Percentiles rank a stretch among this genome's conserved stretches.
Evolutionary conservation across 2,888 invertebrate species (phyloP).

Genomic region (Keiferia lycopersicella): DNA sequence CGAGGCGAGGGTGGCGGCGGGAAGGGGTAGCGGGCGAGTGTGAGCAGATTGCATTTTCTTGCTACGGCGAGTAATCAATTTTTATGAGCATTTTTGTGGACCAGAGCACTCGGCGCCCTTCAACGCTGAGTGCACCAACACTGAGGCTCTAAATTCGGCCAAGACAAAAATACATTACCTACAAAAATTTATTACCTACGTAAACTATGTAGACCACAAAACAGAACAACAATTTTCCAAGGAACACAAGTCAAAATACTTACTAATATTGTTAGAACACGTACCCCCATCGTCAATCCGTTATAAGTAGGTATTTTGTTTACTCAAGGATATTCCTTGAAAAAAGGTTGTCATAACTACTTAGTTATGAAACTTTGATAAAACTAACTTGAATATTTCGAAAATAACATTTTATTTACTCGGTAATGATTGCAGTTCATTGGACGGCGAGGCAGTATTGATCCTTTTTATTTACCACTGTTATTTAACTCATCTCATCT

Average conservation of each 20-base stretch:
- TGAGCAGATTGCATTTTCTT: constrained; percentile 76
- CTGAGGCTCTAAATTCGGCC: not conserved
- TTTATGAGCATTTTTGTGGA: constrained; percentile 73
- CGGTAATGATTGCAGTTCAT: too few relatives aligned
- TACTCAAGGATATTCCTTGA: too few relatives aligned
- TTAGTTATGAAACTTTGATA: too few relatives aligned
- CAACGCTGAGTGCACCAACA: not conserved
- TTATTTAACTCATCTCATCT: not conserved
- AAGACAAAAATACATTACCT: too few relatives aligned
- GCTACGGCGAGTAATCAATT: constrained; percentile 75
- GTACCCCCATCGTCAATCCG: too few relatives aligned
- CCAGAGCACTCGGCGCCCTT: constrained; percentile 44
- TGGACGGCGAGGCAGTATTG: constrained; percentile 11
- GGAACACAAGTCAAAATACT: not conserved
- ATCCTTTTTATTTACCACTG: constrained; percentile 17
- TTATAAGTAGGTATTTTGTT: not conserved
- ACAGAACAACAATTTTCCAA: not conserved
- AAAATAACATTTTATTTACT: too few relatives aligned
- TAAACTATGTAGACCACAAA: not conserved
- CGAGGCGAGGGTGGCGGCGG: constrained; percentile 36
- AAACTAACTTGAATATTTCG: too few relatives aligned
- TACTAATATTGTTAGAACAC: too few relatives aligned
- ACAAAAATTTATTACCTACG: too few relatives aligned
- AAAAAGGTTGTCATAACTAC: too few relatives aligned
- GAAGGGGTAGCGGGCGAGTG: constrained; percentile 38